A percentile compares a stretch with the other conserved stretches of the same genome.
Evolutionary conservation across 1,140 invertebrate species (phyloP).

Genomic region (Globodera ellingtonae): DNA sequence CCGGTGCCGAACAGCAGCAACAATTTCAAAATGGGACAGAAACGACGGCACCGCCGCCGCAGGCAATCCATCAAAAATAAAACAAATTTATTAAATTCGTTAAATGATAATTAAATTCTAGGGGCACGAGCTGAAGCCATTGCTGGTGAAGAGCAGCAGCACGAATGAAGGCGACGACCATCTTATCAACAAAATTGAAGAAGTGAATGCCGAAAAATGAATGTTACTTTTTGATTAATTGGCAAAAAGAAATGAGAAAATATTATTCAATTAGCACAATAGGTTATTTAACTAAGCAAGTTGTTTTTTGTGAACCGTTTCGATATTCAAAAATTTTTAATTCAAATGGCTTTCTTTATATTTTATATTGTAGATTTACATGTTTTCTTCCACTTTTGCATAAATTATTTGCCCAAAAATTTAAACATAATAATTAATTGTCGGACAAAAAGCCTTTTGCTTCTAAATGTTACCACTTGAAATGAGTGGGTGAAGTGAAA

Average conservation of each 20-base stretch:
- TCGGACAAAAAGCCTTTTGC: too few relatives aligned
- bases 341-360: too few relatives aligned
- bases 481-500: constrained; percentile 64
- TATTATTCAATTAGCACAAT: too few relatives aligned
- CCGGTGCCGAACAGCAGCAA: background rate
- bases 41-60: background rate
- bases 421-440: too few relatives aligned
- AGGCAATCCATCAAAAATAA: background rate
- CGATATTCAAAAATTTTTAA: too few relatives aligned
- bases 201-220: background rate
- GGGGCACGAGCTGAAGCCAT: background rate
- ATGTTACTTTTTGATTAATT: background rate
- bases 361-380: too few relatives aligned
- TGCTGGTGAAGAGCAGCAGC: background rate
- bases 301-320: constrained; percentile 4
- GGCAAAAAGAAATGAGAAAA: too few relatives aligned
- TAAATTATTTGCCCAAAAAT: too few relatives aligned
- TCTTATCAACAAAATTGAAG: background rate
- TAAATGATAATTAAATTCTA: background rate
- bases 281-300: background rate
- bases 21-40: background rate
- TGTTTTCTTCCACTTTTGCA: too few relatives aligned
- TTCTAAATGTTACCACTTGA: constrained; percentile 51
- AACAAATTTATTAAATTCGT: background rate
- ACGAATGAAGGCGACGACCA: background rate